Evolutionary conservation across 2,888 invertebrate species (phyloP).

Genomic region (Epinotia ramella): DNA sequence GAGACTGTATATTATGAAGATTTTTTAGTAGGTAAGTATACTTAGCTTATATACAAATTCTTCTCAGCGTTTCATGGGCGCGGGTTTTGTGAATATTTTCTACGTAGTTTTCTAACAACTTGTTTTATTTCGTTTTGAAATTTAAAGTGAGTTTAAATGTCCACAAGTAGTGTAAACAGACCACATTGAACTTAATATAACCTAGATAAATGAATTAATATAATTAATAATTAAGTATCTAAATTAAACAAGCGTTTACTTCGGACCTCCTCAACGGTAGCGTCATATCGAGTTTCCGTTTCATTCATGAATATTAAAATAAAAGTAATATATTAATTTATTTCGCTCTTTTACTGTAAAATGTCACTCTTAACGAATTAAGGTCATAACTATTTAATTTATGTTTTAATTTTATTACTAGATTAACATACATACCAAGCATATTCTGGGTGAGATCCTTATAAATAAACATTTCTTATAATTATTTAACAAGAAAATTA

Average conservation of each 20-base stretch:
- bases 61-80: too few species aligned
- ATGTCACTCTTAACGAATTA: conserved; percentile 14
- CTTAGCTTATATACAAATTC: too few species aligned
- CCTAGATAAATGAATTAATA: conserved; percentile 18
- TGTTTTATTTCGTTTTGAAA: too few species aligned
- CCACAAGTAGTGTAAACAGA: too few species aligned
- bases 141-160: too few species aligned
- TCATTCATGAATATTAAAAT: conserved; percentile 25
- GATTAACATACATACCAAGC: conserved; percentile 2
- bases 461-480: neutral
- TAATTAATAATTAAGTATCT: neutral
- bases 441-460: conserved; percentile 1
- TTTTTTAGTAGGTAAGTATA: too few species aligned
- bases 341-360: conserved; percentile 4
- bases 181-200: neutral
- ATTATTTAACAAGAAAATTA: neutral
- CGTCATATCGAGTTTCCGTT: neutral
- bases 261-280: neutral
- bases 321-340: conserved; percentile 10
- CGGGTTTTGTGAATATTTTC: too few species aligned
- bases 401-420: neutral
- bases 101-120: too few species aligned
- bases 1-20: neutral
- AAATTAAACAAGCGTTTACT: neutral
- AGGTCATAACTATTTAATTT: conserved; percentile 5